Base-by-base conservation (phyloP, 2,888 invertebrate species). In the Hydropsyche betteni region DNA sequence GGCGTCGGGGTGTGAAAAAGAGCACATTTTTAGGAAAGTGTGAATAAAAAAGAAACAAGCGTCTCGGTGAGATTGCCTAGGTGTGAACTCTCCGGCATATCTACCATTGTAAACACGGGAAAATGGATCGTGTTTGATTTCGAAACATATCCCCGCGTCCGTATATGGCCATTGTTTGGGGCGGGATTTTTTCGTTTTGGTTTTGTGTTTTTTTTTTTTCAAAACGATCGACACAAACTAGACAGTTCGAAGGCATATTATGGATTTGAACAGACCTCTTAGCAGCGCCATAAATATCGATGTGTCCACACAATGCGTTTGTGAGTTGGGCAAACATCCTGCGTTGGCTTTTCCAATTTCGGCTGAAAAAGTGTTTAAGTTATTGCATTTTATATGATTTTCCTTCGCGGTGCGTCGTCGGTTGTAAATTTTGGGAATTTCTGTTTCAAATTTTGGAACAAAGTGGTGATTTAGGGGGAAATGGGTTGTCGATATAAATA, bases 271-370 rank as follows among this genome's bases (percentile, higher is more conserved):
- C 44, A 75, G 70, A 73, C 68, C 68, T 75, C 72, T 75, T 73
- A 73, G 64, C 75, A 73, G 68, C 72, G 73, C 50, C 75, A 75
- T 75, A 75, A 75, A 75, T 69, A 51, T 44, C 44, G 71, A 70
- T n/a, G 33, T 70, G 52, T 70, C 70, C 34, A 70, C 53, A 70
- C 50, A 44, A 10, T 6, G 8, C 14, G 8, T 44, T 69, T 69
- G 55, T 55, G 12, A 8, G 16, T 5, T 53, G 34, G 52, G 36
- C 53, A 70, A 70, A 70, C 70, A 70, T 70, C 70, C 70, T 70
- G 64, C 33, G 12, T 24, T 14, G 64, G 64, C 33, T 64, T 64
- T 34, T 34, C 36, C 44, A 44, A 44, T 44, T 44, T 10, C 44
- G 24, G 24, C 10, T 44, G 10, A 6, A 10, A 44, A 44, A 44